Evolutionary conservation across 2,113 vertebrate species (phyloP), one percentile per base, ranked within the genome.

Genomic region (Rhodinocichla rosea): DNA sequence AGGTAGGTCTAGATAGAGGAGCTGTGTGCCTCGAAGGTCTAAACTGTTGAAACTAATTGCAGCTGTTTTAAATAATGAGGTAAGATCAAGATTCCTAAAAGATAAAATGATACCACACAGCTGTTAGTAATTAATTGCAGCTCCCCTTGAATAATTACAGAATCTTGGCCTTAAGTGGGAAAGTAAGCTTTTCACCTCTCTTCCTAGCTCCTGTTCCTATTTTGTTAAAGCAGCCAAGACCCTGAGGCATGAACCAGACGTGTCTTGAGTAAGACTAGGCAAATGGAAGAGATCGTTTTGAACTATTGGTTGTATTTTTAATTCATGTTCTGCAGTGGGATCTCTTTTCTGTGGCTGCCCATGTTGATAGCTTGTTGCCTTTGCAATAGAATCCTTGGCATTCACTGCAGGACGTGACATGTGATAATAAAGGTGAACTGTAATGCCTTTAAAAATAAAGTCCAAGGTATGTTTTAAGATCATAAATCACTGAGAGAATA

Each of bases 401-500:
- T 77, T 84, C 27, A 28, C 42, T 70, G 39, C 56, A 63, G 71
- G 63, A 56, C 27, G 74, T 81, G 65, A 50, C 13, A 10, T 56
- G 11, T 56, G 39, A 93, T 95, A 88, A 45, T 94, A 70, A 75
- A 90, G 35, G 55, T 93, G 71, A 95, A 59, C 64, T 64, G 64
- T 60, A 75, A 67, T 49, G 68, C 47, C 81, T 74, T 83, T 60
- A 78, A 91, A 92, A 92, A 71, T 40, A 82, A 92, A 81, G 47
- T 59, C 71, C 19, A 44, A 74, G 55, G n/a, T 77, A 27, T 64
- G n/a, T 70, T 92, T 78, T 74, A 93, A 91, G 63, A n/a, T 75
- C 15, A 3, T 94, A 90, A 96, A 82, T 89, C 83, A 82, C 32
- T 56, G 47, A 75, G 45, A 93, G 85, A 90, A 81, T 94, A 91